Conservation (phyloP, 2,113 vertebrate species). For the Serilophus lunatus region DNA sequence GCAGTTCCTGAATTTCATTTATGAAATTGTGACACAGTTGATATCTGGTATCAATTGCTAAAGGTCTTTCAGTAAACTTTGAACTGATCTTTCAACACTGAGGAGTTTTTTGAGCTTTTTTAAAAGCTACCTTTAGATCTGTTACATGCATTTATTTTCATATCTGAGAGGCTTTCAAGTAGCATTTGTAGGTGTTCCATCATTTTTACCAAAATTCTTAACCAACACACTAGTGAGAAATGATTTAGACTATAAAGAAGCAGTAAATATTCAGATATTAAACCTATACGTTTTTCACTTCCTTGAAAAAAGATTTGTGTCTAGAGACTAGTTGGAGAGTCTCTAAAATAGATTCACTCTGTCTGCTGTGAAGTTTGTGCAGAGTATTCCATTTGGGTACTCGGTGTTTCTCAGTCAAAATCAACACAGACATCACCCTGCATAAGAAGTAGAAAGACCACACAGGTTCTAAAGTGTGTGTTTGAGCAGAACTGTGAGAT, state of each 20-base stretch:
- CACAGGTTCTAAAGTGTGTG: background rate
- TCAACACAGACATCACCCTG: background rate
- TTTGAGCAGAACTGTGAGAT: background rate
- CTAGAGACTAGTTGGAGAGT: background rate
- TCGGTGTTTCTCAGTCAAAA: background rate
- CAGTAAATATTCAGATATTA: background rate
- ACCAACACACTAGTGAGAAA: background rate
- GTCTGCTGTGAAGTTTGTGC: background rate
- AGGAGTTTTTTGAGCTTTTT: background rate
- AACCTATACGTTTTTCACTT: background rate
- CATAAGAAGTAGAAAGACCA: background rate
- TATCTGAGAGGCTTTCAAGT: background rate
- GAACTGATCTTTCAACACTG: background rate
- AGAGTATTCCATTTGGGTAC: background rate
- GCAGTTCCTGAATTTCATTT: background rate
- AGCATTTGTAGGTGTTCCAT: background rate
- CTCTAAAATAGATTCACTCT: background rate
- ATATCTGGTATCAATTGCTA: background rate
- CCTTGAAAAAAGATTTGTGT: background rate
- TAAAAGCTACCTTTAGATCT: background rate
- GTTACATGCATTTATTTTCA: background rate
- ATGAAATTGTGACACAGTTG: background rate
- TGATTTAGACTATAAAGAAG: background rate
- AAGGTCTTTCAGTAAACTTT: background rate
- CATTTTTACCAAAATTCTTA: background rate